These are phyloP conservation scores for Butorides virescens DNA, from an alignment of 2,113 vertebrate species.

Conservation along the genomic window DNA sequence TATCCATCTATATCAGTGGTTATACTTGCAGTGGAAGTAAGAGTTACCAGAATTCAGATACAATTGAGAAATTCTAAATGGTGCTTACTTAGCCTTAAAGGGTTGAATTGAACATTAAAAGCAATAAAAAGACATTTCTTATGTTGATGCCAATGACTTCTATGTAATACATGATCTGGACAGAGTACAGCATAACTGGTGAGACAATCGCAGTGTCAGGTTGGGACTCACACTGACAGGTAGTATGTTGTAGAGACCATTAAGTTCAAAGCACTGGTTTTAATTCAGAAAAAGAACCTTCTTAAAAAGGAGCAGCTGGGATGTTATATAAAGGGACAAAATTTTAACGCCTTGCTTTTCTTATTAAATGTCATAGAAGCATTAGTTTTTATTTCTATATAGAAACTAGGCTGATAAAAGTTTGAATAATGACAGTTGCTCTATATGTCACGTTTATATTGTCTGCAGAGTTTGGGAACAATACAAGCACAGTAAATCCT, in stretches of 20 bases:
- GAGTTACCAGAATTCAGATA: not conserved
- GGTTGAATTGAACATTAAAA: not conserved
- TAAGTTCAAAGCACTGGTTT: conserved; percentile 6
- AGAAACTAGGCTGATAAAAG: not conserved
- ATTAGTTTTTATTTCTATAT: not conserved
- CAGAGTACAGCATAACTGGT: not conserved
- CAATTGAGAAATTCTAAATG: not conserved
- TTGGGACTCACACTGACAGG: not conserved
- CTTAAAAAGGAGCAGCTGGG: not conserved
- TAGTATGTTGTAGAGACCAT: not conserved
- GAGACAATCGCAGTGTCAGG: not conserved
- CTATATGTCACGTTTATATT: not conserved
- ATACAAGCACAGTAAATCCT: not conserved
- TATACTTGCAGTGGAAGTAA: not conserved
- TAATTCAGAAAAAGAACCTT: not conserved
- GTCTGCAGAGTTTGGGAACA: not conserved
- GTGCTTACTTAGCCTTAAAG: not conserved
- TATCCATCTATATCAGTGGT: not conserved
- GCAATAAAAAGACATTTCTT: not conserved
- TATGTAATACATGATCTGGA: not conserved
- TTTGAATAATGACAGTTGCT: not conserved
- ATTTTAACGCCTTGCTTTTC: not conserved
- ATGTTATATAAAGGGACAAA: not conserved
- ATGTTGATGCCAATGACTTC: not conserved
- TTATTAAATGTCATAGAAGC: not conserved